Conservation (phyloP, 2,113 vertebrate genomes). For the Caranx ignobilis region DNA sequence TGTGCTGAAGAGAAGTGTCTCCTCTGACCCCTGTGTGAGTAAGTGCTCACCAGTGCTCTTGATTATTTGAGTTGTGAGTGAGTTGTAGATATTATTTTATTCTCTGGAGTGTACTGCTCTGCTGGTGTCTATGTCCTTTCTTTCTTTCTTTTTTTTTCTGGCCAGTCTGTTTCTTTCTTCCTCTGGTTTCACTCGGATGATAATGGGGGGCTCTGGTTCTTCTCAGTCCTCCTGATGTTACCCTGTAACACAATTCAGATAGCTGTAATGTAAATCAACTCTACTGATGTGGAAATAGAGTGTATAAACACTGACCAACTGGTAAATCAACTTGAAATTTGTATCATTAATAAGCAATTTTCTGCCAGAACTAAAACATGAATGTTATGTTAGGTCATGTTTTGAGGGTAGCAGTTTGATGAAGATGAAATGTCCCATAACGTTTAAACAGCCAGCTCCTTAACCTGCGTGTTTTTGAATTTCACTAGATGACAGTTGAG, state of each 20-base stretch:
- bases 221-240: conserved; percentile 22
- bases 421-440: neutral
- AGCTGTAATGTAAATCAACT: neutral
- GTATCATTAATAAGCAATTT: neutral
- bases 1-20: neutral
- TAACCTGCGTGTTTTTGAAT: neutral
- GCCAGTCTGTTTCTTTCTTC: neutral
- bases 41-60: neutral
- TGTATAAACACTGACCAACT: neutral
- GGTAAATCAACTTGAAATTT: neutral
- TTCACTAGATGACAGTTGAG: neutral
- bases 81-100: neutral
- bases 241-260: neutral
- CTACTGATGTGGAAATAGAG: neutral
- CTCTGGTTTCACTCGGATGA: conserved; percentile 14
- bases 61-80: neutral
- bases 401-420: neutral
- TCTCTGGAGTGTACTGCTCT: neutral
- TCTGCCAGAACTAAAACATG: neutral
- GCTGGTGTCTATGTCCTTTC: neutral
- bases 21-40: neutral
- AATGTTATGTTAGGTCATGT: neutral
- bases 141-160: neutral
- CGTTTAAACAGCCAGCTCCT: neutral
- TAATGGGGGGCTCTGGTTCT: conserved; percentile 38